Conservation (phyloP, 2,797 vertebrate species). For the Periparus ater region DNA sequence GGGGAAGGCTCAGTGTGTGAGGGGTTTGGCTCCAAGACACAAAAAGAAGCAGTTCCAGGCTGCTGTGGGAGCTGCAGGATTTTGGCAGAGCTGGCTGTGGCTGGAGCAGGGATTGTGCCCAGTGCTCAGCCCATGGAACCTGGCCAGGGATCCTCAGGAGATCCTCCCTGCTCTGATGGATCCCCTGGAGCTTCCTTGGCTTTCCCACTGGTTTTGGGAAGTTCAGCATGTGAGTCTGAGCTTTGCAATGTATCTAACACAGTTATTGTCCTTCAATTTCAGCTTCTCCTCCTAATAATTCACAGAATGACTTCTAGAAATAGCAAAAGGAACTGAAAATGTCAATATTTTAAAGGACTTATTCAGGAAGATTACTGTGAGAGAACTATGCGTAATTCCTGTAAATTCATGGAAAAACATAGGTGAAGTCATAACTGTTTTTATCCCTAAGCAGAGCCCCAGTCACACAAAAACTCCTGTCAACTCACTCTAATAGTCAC, state of each 20-base stretch:
- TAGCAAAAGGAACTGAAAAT: background rate
- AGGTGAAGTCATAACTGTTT: background rate
- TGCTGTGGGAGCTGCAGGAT: background rate
- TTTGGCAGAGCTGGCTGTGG: background rate
- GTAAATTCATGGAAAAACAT: background rate
- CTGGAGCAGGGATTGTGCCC: fast-evolving
- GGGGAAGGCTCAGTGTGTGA: background rate
- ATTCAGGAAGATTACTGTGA: background rate
- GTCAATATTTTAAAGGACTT: background rate
- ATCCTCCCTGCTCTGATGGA: background rate
- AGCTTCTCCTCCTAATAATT: background rate
- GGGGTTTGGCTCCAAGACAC: background rate
- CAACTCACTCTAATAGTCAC: background rate
- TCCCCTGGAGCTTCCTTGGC: background rate
- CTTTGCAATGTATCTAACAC: background rate
- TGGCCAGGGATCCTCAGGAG: background rate
- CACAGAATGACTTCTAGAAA: background rate
- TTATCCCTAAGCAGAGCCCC: background rate
- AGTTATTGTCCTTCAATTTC: background rate
- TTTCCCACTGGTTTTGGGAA: background rate
- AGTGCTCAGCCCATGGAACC: no score
- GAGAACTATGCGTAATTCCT: background rate
- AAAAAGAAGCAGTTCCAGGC: background rate
- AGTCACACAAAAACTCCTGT: background rate
- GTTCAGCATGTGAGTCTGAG: background rate